Conservation (phyloP, 2,113 vertebrate genomes). For the Telmatochromis brachygnathus region DNA sequence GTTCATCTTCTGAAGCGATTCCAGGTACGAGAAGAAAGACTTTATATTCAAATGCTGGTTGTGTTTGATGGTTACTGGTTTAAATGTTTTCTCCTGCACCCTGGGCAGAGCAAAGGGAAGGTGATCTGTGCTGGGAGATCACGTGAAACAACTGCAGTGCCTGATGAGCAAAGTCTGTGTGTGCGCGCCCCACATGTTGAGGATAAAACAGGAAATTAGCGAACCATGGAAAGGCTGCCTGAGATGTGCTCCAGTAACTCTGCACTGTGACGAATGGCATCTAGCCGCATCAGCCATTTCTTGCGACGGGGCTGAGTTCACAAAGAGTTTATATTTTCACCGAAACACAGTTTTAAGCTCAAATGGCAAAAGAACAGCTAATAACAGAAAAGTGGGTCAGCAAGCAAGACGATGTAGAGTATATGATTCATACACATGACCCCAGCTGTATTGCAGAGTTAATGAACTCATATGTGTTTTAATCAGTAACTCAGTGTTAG, state of each 20-base stretch:
- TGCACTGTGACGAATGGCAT: constrained; percentile 35
- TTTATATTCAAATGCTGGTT: not conserved
- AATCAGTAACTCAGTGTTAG: constrained; percentile 39
- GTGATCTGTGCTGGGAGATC: not conserved
- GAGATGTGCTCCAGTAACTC: constrained; percentile 4
- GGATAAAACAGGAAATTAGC: not conserved
- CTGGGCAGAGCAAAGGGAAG: not conserved
- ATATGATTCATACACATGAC: not conserved
- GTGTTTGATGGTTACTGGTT: not conserved
- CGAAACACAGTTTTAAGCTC: not conserved
- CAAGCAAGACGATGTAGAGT: not conserved
- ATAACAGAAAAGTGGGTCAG: not conserved
- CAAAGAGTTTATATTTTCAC: constrained; percentile 33
- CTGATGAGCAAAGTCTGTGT: not conserved
- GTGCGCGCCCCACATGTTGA: not conserved
- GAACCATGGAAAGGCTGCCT: not conserved
- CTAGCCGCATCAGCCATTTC: constrained; percentile 43
- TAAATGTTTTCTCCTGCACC: not conserved
- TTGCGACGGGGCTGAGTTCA: constrained; percentile 2
- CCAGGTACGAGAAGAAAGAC: not conserved
- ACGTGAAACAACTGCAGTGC: not conserved
- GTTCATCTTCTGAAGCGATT: not conserved
- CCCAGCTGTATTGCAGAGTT: not conserved
- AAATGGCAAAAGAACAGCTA: not conserved
- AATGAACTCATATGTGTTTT: constrained; percentile 17